Evolutionary conservation across 2,113 vertebrate species (phyloP).

Genomic region (Nycticryphes semicollaris): DNA sequence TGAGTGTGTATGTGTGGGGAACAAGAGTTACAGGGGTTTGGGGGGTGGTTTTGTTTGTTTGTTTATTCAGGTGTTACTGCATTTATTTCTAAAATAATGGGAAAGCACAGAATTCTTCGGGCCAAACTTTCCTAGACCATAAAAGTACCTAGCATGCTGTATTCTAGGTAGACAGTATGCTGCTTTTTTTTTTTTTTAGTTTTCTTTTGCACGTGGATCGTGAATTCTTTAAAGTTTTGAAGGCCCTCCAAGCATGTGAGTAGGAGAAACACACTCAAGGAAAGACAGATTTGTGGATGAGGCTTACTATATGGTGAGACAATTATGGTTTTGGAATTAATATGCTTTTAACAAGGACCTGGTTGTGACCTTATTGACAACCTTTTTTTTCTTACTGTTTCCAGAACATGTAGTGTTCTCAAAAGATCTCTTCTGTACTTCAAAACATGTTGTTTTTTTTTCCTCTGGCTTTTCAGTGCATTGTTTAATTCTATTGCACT

Average conservation of each 20-base stretch:
- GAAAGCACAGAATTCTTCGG: not conserved
- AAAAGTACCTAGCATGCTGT: not conserved
- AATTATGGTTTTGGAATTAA: not conserved
- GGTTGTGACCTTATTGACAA: not conserved
- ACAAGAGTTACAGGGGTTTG: not conserved
- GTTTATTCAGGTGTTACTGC: not conserved
- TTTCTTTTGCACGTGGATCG: not conserved
- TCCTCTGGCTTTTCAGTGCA: not conserved
- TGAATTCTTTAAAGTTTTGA: not conserved
- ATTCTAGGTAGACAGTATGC: not conserved
- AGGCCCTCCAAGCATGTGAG: not conserved
- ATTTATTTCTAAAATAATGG: not conserved
- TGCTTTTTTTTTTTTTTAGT: not conserved
- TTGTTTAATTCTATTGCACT: not conserved
- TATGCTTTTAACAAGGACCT: not conserved
- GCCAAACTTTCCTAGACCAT: not conserved
- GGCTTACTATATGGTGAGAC: not conserved
- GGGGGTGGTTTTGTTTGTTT: not conserved
- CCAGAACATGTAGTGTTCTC: not conserved
- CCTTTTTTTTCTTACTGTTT: not conserved
- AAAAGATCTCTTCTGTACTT: not conserved
- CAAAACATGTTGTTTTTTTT: not conserved
- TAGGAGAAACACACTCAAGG: not conserved
- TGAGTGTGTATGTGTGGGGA: not conserved
- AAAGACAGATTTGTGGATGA: not conserved